These are phyloP conservation scores for Esox lucius DNA, from an alignment of 2,797 vertebrate species.

Conservation along the genomic window DNA sequence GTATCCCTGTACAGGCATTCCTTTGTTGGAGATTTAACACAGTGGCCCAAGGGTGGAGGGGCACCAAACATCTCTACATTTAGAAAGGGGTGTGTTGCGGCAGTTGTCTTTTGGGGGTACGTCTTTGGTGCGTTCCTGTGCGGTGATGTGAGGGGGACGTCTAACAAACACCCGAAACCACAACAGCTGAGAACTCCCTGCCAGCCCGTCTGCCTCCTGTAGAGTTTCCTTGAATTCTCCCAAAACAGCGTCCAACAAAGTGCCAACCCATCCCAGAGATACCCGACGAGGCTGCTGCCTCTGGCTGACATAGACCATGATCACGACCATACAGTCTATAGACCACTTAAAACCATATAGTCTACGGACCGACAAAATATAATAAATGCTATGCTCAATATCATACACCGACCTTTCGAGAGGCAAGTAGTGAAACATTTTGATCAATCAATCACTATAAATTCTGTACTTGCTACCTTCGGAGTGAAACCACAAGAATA, in stretches of 20 bases:
- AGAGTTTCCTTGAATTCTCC: conserved; percentile 24
- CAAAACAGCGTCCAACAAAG: conserved; percentile 22
- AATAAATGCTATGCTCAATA: too few relatives aligned
- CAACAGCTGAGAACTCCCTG: conserved; percentile 36
- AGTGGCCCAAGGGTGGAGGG: not conserved
- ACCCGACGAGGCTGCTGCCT: not conserved
- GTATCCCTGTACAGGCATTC: not conserved
- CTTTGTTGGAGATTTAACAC: not conserved
- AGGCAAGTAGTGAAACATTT: too few relatives aligned
- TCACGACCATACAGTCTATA: not conserved
- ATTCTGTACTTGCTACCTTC: too few relatives aligned
- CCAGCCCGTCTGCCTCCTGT: not conserved
- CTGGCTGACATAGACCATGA: not conserved
- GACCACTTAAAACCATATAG: not conserved
- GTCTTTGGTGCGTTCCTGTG: conserved; percentile 16
- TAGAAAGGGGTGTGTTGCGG: conserved; percentile 12
- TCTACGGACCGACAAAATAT: too few relatives aligned
- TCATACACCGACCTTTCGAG: too few relatives aligned
- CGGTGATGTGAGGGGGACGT: not conserved
- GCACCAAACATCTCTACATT: not conserved
- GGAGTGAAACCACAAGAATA: not conserved
- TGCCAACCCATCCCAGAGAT: not conserved
- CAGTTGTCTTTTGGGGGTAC: conserved; percentile 31
- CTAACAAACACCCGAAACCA: conserved; percentile 10
- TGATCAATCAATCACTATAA: too few relatives aligned